Percentiles rank a stretch among this genome's conserved stretches.
These are phyloP conservation scores for Pyrgus malvae DNA, from an alignment of 2,888 invertebrate genomes.

Conservation along the genomic window DNA sequence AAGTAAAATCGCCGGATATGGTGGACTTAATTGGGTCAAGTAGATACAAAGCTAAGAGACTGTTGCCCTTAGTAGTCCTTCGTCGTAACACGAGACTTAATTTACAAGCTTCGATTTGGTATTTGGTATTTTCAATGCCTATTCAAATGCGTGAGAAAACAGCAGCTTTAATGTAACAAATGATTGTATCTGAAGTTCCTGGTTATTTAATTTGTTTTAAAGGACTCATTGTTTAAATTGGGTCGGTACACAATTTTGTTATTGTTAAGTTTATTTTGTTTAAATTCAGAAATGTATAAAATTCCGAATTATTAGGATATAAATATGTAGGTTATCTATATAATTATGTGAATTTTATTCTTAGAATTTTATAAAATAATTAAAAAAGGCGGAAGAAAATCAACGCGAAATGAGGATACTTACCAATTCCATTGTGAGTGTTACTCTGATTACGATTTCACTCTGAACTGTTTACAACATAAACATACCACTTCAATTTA, in stretches of 20 bases:
- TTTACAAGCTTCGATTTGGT: constrained; percentile 26
- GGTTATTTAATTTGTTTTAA: constrained; percentile 4
- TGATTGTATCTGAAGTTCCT: constrained; percentile 19
- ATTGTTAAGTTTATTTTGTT: too few species aligned
- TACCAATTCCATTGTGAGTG: constrained; percentile 57
- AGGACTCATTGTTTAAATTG: not conserved
- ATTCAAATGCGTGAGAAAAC: constrained; percentile 26
- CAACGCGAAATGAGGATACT: constrained; percentile 39
- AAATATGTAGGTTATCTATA: too few species aligned
- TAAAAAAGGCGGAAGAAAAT: not conserved
- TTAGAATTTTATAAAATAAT: not conserved
- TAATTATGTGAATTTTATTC: too few species aligned
- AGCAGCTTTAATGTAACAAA: constrained; percentile 7
- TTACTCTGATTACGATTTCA: constrained; percentile 27
- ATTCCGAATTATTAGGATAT: too few species aligned
- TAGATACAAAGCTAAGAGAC: constrained; percentile 25
- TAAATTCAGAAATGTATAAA: too few species aligned
- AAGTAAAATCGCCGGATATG: constrained; percentile 23
- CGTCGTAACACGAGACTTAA: constrained; percentile 19
- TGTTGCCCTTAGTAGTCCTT: constrained; percentile 24
- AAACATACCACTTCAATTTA: constrained; percentile 21
- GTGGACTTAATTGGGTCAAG: constrained; percentile 26
- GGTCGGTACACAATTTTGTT: too few species aligned
- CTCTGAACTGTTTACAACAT: constrained; percentile 28
- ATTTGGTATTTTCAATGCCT: constrained; percentile 24